Conservation (phyloP, 2,888 invertebrate genomes). For the Urechis unicinctus region DNA sequence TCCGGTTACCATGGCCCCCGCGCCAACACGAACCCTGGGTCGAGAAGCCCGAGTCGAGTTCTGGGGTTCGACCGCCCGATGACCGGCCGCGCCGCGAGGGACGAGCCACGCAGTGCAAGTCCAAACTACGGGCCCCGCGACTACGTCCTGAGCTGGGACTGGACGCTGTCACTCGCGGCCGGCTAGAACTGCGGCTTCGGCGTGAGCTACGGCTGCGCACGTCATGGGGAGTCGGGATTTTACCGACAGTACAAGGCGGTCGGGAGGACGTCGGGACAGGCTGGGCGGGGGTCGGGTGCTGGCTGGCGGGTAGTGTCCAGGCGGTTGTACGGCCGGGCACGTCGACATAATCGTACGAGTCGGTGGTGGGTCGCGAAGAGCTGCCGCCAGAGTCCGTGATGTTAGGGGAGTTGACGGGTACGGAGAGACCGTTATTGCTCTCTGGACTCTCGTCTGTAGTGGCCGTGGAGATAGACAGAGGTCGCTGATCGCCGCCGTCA, state of each 20-base stretch:
- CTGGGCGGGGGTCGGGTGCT: not conserved
- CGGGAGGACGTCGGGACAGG: not conserved
- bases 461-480: conserved; percentile 11
- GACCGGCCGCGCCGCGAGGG: not conserved
- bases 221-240: not conserved
- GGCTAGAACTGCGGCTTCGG: not conserved
- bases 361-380: conserved; percentile 17
- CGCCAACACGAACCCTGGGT: not conserved
- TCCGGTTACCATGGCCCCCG: no score
- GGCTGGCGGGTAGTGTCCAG: not conserved
- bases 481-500: conserved; percentile 5
- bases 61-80: not conserved
- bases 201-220: not conserved
- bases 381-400: conserved; percentile 19
- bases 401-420: conserved; percentile 21
- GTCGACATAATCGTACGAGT: conserved; percentile 19
- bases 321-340: not conserved
- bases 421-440: conserved; percentile 10
- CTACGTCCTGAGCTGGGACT: not conserved
- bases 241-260: not conserved
- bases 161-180: no score
- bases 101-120: not conserved
- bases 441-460: conserved; percentile 13
- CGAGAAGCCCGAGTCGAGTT: conserved; percentile 10
- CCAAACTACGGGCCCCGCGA: not conserved